phyloP scores from a whole-genome alignment of 2,888 invertebrate genomes.

The Stenotaenia linearis region DNA sequence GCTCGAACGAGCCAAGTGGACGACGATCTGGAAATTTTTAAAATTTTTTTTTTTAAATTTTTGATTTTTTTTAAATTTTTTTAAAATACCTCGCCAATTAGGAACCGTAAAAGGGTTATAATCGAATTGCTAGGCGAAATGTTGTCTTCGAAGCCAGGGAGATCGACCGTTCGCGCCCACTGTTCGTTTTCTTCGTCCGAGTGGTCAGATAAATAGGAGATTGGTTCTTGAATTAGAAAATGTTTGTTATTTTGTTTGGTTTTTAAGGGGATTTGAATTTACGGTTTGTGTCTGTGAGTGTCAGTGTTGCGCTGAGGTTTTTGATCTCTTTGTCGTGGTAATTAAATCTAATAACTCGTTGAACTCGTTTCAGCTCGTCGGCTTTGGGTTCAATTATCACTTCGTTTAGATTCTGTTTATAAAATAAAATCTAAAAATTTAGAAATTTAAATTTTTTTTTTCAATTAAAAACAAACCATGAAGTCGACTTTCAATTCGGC shows the following conservation, averaged over 20 bases:
- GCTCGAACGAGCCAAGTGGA: conserved; percentile 60
- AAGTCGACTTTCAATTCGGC: background rate
- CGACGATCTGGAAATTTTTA: conserved; percentile 56
- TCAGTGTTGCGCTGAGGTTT: background rate
- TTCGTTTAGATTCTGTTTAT: conserved; percentile 21
- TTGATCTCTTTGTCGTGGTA: background rate
- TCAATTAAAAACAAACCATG: background rate
- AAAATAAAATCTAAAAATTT: background rate
- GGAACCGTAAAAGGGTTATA: conserved; percentile 62
- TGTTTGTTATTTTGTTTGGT: background rate
- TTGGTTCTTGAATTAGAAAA: background rate
- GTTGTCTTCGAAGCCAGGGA: conserved; percentile 77
- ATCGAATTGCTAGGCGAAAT: conserved; percentile 71
- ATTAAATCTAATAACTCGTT: conserved; percentile 18
- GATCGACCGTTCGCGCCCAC: conserved; percentile 67
- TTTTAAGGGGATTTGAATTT: background rate
- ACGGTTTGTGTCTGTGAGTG: background rate
- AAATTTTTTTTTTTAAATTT: background rate
- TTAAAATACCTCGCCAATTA: conserved; percentile 59
- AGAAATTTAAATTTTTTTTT: too few relatives aligned
- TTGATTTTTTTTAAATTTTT: background rate
- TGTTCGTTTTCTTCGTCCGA: conserved; percentile 68
- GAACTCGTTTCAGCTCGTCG: background rate
- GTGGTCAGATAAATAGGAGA: conserved; percentile 49
- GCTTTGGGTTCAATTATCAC: conserved; percentile 29